These are phyloP conservation scores for Gadus macrocephalus DNA, from an alignment of 2,113 vertebrate species.

Conservation along the genomic window DNA sequence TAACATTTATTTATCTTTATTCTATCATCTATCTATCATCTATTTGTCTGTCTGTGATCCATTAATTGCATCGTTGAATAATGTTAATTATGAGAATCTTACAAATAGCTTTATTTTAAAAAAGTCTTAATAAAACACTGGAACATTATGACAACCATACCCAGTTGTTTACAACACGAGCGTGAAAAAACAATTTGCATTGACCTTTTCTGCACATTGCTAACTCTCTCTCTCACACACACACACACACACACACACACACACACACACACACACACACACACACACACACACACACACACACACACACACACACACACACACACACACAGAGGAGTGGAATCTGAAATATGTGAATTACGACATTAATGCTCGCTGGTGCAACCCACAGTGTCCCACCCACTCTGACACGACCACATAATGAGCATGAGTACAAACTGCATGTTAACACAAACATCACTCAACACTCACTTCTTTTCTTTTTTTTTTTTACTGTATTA, in stretches of 20 bases:
- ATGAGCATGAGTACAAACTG: too few species aligned
- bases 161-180: background rate
- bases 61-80: background rate
- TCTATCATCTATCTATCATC: too few species aligned
- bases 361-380: conserved; percentile 46
- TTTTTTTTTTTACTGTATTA: too few species aligned
- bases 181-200: conserved; percentile 25
- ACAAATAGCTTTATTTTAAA: background rate
- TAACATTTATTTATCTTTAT: too few species aligned
- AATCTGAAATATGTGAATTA: conserved; percentile 55
- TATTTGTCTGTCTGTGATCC: too few species aligned
- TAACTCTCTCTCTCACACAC: background rate
- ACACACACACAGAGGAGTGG: conserved; percentile 41
- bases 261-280: conserved; percentile 15
- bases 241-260: conserved; percentile 1
- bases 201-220: conserved; percentile 35
- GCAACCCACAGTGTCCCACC: conserved; percentile 42
- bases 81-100: background rate
- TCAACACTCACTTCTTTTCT: too few species aligned
- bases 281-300: conserved; percentile 15
- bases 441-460: too few species aligned
- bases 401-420: conserved; percentile 18
- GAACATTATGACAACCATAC: background rate
- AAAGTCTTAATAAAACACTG: background rate
- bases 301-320: conserved; percentile 15